A percentile compares a stretch with the other conserved stretches of the same genome.
These are phyloP conservation scores for Phocoena sinus DNA, from an alignment of 2,113 vertebrate species.

Conservation along the genomic window DNA sequence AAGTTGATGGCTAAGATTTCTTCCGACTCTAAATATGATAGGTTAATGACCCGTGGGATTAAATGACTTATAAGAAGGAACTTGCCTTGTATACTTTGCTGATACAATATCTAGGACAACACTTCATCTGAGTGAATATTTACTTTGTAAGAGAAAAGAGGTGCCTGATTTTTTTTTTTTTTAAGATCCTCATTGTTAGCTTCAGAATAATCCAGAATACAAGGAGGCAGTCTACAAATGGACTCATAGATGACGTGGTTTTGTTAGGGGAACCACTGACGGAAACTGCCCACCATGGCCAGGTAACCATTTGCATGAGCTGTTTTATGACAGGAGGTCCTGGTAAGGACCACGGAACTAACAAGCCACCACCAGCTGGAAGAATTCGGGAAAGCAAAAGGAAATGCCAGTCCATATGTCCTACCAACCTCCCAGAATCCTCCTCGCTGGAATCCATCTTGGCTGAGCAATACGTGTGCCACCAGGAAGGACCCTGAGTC, in stretches of 20 bases:
- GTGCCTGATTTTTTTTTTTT: background rate
- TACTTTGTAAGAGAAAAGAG: background rate
- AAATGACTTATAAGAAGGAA: background rate
- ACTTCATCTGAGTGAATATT: background rate
- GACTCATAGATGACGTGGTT: background rate
- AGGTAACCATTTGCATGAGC: too few relatives aligned
- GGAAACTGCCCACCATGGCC: too few relatives aligned
- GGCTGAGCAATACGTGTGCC: too few relatives aligned
- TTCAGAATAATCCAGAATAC: background rate
- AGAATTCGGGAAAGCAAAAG: too few relatives aligned
- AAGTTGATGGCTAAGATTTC: background rate
- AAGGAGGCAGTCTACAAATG: background rate
- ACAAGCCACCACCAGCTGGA: too few relatives aligned
- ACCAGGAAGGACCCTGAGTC: too few relatives aligned
- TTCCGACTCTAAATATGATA: background rate
- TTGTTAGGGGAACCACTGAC: too few relatives aligned
- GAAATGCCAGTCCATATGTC: too few relatives aligned
- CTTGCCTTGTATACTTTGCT: background rate
- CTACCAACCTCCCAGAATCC: too few relatives aligned
- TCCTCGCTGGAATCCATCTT: too few relatives aligned
- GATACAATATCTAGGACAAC: background rate
- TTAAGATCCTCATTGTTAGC: background rate
- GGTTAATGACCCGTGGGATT: background rate
- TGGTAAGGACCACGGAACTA: too few relatives aligned
- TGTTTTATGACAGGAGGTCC: too few relatives aligned